Evolutionary conservation across 2,888 invertebrate genomes (phyloP).

Genomic region (Drosophila imparisetae): DNA sequence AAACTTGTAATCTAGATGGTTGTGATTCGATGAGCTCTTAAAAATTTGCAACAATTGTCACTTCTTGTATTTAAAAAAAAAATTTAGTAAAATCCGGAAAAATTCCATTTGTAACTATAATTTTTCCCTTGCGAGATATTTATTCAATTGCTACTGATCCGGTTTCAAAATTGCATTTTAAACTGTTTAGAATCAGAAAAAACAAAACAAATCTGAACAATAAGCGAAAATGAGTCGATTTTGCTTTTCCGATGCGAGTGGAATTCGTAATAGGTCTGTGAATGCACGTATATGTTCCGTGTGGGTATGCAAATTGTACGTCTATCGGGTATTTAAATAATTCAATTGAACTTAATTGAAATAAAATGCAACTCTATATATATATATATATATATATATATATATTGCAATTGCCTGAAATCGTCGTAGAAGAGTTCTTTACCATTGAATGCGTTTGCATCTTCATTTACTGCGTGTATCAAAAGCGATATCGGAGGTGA

Average conservation of each 20-base stretch:
- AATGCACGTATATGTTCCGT: neutral
- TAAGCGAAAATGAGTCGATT: neutral
- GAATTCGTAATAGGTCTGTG: neutral
- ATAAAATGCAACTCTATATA: neutral
- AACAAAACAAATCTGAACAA: neutral
- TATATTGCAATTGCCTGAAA: neutral
- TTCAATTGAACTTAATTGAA: constrained; percentile 1
- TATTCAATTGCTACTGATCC: neutral
- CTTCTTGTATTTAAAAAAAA: neutral
- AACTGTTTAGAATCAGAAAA: neutral
- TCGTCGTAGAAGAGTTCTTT: neutral
- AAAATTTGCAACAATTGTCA: too few species aligned
- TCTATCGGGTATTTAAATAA: neutral
- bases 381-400: neutral
- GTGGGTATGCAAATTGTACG: neutral
- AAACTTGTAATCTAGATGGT: too few species aligned
- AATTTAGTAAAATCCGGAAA: neutral
- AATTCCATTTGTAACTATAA: neutral
- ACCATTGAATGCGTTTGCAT: neutral
- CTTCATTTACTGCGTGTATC: neutral
- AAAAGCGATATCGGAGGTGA: neutral
- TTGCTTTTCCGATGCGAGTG: neutral
- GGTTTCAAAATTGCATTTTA: neutral
- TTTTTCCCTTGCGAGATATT: neutral
- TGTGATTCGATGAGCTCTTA: too few species aligned